Conservation (phyloP, 2,797 vertebrate genomes). For the Linurgus olivaceus region DNA sequence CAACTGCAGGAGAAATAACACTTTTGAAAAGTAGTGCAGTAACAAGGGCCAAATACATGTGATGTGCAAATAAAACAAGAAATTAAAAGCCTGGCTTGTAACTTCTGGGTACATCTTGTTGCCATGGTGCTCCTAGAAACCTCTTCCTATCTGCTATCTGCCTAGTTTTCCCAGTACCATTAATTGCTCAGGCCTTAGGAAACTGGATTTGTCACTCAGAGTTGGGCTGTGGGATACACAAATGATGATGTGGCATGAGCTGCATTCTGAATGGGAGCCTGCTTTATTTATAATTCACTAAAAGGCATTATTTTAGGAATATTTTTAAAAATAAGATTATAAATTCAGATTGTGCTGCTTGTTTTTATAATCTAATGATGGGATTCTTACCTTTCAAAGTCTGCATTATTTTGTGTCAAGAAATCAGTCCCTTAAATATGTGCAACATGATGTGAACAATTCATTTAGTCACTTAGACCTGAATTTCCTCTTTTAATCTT, state of each 20-base stretch:
- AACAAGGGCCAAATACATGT: neutral
- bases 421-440: neutral
- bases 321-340: neutral
- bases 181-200: neutral
- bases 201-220: neutral
- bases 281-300: neutral
- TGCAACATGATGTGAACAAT: neutral
- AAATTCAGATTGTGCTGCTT: neutral
- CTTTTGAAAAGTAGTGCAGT: neutral
- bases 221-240: neutral
- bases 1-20: neutral
- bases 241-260: rapidly evolving
- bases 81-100: neutral
- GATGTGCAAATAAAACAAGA: neutral
- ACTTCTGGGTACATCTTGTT: neutral
- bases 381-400: neutral
- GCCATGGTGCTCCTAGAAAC: neutral
- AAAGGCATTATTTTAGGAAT: neutral
- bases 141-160: neutral
- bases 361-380: neutral
- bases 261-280: neutral
- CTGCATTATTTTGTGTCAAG: neutral
- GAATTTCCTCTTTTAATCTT: neutral
- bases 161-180: neutral
- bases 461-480: neutral